Base-by-base conservation (phyloP, 2,113 vertebrate genomes). In the Dicerorhinus sumatrensis region DNA sequence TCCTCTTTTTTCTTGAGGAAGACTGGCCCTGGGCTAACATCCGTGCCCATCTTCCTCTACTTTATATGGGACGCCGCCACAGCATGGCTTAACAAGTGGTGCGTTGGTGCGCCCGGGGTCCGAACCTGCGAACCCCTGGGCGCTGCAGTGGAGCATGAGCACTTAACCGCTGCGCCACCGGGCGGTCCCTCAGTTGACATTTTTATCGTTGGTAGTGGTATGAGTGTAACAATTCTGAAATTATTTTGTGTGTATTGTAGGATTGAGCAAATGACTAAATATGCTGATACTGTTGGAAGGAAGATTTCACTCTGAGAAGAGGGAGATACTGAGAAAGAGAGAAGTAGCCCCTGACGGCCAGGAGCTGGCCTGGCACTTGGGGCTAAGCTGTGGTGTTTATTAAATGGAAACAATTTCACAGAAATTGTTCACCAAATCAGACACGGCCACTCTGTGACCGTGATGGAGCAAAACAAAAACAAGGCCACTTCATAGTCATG, bases 301-400 rank as follows among this genome's bases (percentile, higher is more conserved):
- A 86, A 23, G 48, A 18, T 79, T 87, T 48, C 62, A 33, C 27
- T 48, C 51, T 56, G 14, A 36, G 1, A 36, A 67, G 69, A 14
- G 3, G 36, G 36, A 60, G 18, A 46, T 42, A 60, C 6, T 6
- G 18, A 88, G 85, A 88, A 29, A 51, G 54, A 60, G 54, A 60
- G 54, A 73, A 42, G 31, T 33, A 60, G 27, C 12, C 65, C 46
- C 31, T 79, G 51, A n/a, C 18, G 21, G 31, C 33, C 33, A 1
- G 33, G 14, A n/a, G 16, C 65, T 69, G 65, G 33, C 54, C n/a
- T 81, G 77, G 23, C 2, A 0, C 77, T 0, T 0, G 7, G 13
- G 54, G 54, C 54, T 81, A 58, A 36, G 54, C 23, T 81, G 54
- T 58, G 54, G 77, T 58, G 77, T 58, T 81, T 58, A 58, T 39